Evolutionary conservation across 2,888 invertebrate species (phyloP).

Genomic region (Dilophus febrilis): DNA sequence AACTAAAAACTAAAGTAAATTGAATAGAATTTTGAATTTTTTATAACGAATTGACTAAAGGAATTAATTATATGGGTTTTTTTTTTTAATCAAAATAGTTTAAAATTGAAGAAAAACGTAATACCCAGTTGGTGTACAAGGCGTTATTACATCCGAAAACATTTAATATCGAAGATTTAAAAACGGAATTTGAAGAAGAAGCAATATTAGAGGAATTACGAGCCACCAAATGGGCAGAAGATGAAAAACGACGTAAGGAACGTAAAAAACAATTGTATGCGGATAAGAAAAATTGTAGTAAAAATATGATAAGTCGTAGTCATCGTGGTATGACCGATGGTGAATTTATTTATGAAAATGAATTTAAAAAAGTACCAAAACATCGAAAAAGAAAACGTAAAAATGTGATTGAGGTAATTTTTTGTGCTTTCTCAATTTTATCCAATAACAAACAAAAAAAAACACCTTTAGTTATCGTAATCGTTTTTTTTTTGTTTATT

Average conservation of each 20-base stretch:
- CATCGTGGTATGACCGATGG: constrained; percentile 6
- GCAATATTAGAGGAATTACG: constrained; percentile 13
- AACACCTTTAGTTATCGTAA: no score
- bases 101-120: constrained; percentile 74
- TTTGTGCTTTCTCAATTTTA: background rate
- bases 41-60: background rate
- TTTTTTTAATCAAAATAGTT: no score
- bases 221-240: constrained; percentile 2
- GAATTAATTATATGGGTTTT: constrained; percentile 4
- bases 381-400: no score
- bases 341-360: constrained; percentile 9
- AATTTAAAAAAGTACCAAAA: background rate
- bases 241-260: background rate
- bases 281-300: background rate
- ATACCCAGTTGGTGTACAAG: constrained; percentile 54
- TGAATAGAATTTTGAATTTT: background rate
- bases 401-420: no score
- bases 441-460: background rate
- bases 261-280: constrained; percentile 6
- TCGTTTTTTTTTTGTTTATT: no score
- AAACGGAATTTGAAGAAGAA: constrained; percentile 36
- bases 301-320: background rate
- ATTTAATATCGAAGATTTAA: constrained; percentile 46
- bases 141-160: constrained; percentile 51
- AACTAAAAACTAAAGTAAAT: constrained; percentile 63